A percentile compares a stretch with the other conserved stretches of the same genome.
phyloP scores from a whole-genome alignment of 2,888 invertebrate species.

The Drosophila borborema region DNA sequence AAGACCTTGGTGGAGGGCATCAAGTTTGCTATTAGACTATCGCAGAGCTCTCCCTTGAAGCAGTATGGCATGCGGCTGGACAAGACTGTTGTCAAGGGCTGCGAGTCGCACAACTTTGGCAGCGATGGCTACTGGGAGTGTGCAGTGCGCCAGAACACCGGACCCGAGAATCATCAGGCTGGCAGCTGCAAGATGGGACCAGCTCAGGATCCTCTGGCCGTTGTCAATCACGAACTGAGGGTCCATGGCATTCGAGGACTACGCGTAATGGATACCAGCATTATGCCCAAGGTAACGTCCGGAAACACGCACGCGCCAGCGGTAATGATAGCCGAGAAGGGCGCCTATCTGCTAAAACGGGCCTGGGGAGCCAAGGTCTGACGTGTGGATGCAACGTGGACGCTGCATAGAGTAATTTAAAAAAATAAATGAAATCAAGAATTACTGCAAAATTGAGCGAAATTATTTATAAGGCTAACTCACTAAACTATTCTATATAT shows the following conservation, averaged over 20 bases:
- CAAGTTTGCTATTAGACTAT: constrained; percentile 90
- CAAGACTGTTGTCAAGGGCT: constrained; percentile 90
- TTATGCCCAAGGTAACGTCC: constrained; percentile 92
- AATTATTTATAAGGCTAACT: constrained; percentile 63
- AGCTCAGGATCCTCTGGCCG: constrained; percentile 89
- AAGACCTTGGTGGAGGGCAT: constrained; percentile 93
- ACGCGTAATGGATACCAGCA: constrained; percentile 91
- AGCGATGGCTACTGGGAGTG: constrained; percentile 91
- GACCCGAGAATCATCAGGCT: constrained; percentile 93
- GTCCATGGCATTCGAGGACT: constrained; percentile 88
- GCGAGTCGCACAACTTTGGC: constrained; percentile 91
- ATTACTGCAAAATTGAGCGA: constrained; percentile 54
- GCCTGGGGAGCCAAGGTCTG: constrained; percentile 85
- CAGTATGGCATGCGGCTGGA: constrained; percentile 91
- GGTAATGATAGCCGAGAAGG: constrained; percentile 93
- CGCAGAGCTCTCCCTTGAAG: constrained; percentile 89
- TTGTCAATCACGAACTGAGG: constrained; percentile 89
- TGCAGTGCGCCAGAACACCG: constrained; percentile 89
- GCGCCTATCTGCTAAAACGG: constrained; percentile 83
- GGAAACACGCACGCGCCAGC: constrained; percentile 92
- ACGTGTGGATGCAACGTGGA: constrained; percentile 83
- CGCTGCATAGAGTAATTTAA: constrained; percentile 84
- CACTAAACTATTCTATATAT: constrained; percentile 39
- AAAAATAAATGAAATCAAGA: constrained; percentile 34
- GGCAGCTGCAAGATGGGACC: constrained; percentile 95